Percentiles rank a stretch among this genome's conserved stretches.
phyloP scores from a whole-genome alignment of 2,113 vertebrate genomes.

The Callocephalon fimbriatum region DNA sequence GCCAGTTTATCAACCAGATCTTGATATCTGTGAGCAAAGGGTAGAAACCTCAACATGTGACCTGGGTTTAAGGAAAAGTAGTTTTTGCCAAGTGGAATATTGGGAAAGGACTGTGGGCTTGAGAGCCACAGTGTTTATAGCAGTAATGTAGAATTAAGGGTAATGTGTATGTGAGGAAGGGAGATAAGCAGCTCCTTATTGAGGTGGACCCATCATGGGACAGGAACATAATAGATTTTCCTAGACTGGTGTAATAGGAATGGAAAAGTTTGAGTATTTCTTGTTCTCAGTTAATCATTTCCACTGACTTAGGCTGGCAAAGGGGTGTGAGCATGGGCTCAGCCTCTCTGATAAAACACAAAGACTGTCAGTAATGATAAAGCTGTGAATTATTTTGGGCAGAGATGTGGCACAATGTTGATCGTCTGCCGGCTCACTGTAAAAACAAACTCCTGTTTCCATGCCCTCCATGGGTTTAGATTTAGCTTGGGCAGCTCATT shows the following conservation, averaged over 20 bases:
- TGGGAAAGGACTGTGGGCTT: background rate
- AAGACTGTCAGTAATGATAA: constrained; percentile 27
- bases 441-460: constrained; percentile 33
- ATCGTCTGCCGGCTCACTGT: background rate
- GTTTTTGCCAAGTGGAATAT: background rate
- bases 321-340: background rate
- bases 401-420: background rate
- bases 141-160: background rate
- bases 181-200: background rate
- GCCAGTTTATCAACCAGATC: background rate
- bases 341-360: constrained; percentile 13
- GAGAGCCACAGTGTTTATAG: background rate
- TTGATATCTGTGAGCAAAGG: background rate
- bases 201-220: background rate
- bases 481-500: constrained; percentile 36
- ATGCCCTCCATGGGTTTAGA: background rate
- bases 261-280: background rate
- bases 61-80: background rate
- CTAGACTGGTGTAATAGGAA: background rate
- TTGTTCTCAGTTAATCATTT: constrained; percentile 5
- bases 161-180: background rate
- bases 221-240: background rate
- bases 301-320: background rate
- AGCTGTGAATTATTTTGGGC: constrained; percentile 16
- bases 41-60: background rate